A percentile compares a stretch with the other conserved stretches of the same genome.
Conservation (phyloP, 1,140 invertebrate species). For the Zaprionus inermis region DNA sequence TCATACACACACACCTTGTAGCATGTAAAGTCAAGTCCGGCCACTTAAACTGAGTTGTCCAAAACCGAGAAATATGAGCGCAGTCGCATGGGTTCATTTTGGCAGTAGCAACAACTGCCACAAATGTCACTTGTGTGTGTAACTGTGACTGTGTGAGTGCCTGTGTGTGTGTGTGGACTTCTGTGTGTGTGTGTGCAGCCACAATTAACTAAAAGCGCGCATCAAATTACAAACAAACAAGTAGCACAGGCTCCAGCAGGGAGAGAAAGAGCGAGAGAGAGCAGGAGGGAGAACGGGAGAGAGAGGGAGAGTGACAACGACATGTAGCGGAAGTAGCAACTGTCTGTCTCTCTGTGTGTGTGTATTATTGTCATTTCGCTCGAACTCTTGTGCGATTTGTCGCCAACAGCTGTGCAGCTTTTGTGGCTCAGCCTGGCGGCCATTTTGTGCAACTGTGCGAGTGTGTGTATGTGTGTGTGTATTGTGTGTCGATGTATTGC, state of each 20-base stretch:
- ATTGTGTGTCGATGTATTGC: background rate
- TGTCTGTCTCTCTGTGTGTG: slow-evolving; percentile 30
- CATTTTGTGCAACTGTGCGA: slow-evolving; percentile 36
- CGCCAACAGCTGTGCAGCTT: slow-evolving; percentile 75
- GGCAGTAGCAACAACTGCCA: slow-evolving; percentile 54
- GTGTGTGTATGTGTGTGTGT: background rate
- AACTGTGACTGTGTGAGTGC: slow-evolving; percentile 17
- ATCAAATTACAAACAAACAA: slow-evolving; percentile 80
- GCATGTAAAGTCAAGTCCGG: slow-evolving; percentile 5
- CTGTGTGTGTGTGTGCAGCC: slow-evolving; percentile 76
- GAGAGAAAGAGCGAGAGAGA: slow-evolving; percentile 19
- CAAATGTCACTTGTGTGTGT: slow-evolving; percentile 64
- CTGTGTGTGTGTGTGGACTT: slow-evolving; percentile 51
- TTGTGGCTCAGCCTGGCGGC: slow-evolving; percentile 54
- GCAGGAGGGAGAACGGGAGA: background rate
- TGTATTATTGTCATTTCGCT: slow-evolving; percentile 73
- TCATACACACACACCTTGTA: background rate
- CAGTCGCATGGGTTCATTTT: slow-evolving; percentile 25
- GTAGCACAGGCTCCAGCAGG: slow-evolving; percentile 23
- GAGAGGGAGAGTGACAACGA: slow-evolving; percentile 61
- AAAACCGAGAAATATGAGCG: slow-evolving; percentile 68
- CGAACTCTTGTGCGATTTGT: slow-evolving; percentile 76
- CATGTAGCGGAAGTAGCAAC: slow-evolving; percentile 78
- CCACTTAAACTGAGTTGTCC: slow-evolving; percentile 60
- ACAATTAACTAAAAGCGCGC: slow-evolving; percentile 82